Conservation (phyloP, 2,888 invertebrate genomes). For the Macaria notata region DNA sequence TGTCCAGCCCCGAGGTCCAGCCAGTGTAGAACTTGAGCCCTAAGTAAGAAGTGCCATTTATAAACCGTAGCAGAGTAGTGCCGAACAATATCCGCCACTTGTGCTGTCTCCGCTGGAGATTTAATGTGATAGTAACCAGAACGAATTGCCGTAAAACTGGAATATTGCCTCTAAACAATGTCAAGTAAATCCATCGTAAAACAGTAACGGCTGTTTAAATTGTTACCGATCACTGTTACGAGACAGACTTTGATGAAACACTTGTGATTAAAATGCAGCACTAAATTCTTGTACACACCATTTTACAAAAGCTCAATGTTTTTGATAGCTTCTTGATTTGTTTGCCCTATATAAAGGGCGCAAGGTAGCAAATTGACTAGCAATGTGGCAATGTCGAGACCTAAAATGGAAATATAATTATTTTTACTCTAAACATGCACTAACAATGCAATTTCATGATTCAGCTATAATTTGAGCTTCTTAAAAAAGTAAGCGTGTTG, state of each 20-base stretch:
- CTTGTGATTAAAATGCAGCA: constrained; percentile 13
- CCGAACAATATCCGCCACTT: constrained; percentile 40
- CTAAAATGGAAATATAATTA: too few relatives aligned
- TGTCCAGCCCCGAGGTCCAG: too few relatives aligned
- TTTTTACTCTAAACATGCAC: too few relatives aligned
- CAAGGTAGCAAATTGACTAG: too few relatives aligned
- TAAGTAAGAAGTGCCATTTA: constrained; percentile 14
- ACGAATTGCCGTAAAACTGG: constrained; percentile 61
- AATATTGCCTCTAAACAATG: constrained; percentile 66
- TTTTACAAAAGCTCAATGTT: too few relatives aligned
- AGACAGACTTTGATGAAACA: constrained; percentile 13
- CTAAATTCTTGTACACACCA: too few relatives aligned
- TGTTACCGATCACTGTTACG: constrained; percentile 22
- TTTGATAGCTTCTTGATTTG: too few relatives aligned
- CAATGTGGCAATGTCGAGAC: too few relatives aligned
- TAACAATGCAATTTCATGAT: too few relatives aligned
- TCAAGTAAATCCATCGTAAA: constrained; percentile 67
- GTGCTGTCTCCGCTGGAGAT: constrained; percentile 46
- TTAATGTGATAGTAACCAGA: constrained; percentile 57
- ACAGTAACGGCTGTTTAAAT: constrained; percentile 35
- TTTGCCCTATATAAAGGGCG: too few relatives aligned
- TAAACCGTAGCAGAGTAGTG: constrained; percentile 24
- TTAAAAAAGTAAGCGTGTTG: too few relatives aligned
- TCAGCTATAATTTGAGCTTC: too few relatives aligned
- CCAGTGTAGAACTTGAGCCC: not conserved